Percentiles rank a stretch among this genome's conserved stretches.
These are phyloP conservation scores for Epirrita christyi DNA, from an alignment of 2,888 invertebrate genomes.

Conservation along the genomic window DNA sequence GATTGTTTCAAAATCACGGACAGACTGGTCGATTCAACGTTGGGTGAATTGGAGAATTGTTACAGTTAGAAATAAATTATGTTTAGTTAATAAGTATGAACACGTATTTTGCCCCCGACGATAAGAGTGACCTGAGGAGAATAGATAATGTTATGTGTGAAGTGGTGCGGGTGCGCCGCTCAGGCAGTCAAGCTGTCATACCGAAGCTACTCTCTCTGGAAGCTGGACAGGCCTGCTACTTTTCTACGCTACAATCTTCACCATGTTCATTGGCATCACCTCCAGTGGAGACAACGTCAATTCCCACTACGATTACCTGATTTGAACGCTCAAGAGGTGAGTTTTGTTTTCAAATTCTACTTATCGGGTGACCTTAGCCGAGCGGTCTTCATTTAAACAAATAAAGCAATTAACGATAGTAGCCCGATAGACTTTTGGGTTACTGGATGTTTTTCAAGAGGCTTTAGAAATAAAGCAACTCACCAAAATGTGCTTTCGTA, in stretches of 20 bases:
- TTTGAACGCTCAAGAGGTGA: slow-evolving; percentile 74
- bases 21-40: neutral
- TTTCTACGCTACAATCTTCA: slow-evolving; percentile 37
- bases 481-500: slow-evolving; percentile 18
- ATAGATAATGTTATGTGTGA: slow-evolving; percentile 59
- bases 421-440: slow-evolving; percentile 28
- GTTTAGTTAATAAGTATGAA: slow-evolving; percentile 38
- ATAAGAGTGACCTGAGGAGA: slow-evolving; percentile 69
- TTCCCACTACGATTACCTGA: slow-evolving; percentile 81
- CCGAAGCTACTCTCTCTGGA: slow-evolving; percentile 45
- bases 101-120: slow-evolving; percentile 66
- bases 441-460: slow-evolving; percentile 31
- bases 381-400: slow-evolving; percentile 50
- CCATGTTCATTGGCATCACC: slow-evolving; percentile 82
- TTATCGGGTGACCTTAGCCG: slow-evolving; percentile 54
- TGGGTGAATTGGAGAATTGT: neutral
- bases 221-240: slow-evolving; percentile 50
- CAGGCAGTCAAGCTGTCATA: slow-evolving; percentile 42
- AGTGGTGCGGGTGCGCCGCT: slow-evolving; percentile 48
- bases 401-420: slow-evolving; percentile 47
- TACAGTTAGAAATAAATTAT: slow-evolving; percentile 13
- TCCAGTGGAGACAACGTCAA: slow-evolving; percentile 80
- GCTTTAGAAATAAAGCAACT: slow-evolving; percentile 13
- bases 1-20: no score
- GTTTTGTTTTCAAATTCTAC: slow-evolving; percentile 45